Base-by-base conservation (phyloP, 2,888 invertebrate species). In the Brassicogethes aeneus region DNA sequence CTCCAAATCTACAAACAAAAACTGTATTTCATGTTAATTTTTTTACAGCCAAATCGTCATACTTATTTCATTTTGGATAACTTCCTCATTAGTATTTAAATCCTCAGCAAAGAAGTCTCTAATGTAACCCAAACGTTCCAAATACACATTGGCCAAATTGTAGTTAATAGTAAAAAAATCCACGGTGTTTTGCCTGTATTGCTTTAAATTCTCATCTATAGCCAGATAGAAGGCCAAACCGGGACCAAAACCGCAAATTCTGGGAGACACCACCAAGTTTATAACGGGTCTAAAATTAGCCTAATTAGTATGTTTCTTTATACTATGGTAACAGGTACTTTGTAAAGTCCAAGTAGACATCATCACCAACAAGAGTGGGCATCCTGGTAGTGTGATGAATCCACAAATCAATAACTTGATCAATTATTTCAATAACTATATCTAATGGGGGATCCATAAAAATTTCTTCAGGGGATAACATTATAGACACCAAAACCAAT, bases 201-300 rank as follows among this genome's bases (percentile, higher is more conserved):
- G 78, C 66, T 1, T 64, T 59, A 85, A 69, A 15, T 69, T 54
- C 36, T 70, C 69, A 62, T 91, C 87, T 47, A 79, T 78, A 39
- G 77, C 74, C 59, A 91, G 70, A 38, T 88, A 74, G 52, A 79
- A 80, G 31, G 73, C 70, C 17, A 91, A 67, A 45, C 79, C 77
- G 0, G 90, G 89, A 0, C 88, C 79, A 16, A 74, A 71, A 2
- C 85, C 85, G 40, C 83, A 82, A 0, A 84, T 77, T 61, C 85
- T 77, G 33, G 85, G 82, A 52, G 89, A 85, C 57, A 80, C 77
- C 56, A 86, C 84, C 13, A 82, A 85, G 75, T 90, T 88, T 46
- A 92, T 84, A 13, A 83, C 77, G 0, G 91, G 91, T 43, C 85
- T 83, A 53, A 35, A 64, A 61, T n/a, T n/a, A n/a, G n/a, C n/a